These are phyloP conservation scores for Pristionchus entomophagus DNA, from an alignment of 2,888 invertebrate genomes.

Conservation along the genomic window DNA sequence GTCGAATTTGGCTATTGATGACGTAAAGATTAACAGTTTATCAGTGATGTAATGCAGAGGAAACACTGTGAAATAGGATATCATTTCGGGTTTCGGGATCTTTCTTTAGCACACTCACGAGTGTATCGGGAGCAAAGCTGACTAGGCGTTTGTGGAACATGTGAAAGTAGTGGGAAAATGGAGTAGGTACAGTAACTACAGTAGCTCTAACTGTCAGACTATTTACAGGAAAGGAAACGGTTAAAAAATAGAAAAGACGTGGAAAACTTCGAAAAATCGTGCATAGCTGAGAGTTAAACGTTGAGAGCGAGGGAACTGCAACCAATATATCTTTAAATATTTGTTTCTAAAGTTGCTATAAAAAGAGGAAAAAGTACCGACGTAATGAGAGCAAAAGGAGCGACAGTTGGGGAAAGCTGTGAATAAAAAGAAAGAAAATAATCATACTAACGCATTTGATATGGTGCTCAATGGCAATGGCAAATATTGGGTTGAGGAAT, in stretches of 20 bases:
- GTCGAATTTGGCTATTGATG: no score
- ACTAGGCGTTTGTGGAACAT: not conserved
- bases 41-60: not conserved
- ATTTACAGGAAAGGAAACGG: not conserved
- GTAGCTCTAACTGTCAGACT: conserved; percentile 18
- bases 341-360: not conserved
- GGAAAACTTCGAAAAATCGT: not conserved
- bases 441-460: not conserved
- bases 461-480: conserved; percentile 24
- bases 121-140: not conserved
- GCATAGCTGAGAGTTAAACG: conserved; percentile 35
- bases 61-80: not conserved
- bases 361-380: not conserved
- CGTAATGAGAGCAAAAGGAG: conserved; percentile 35
- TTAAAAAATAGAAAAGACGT: not conserved
- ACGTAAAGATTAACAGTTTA: conserved; percentile 31
- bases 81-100: no score
- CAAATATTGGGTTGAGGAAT: not conserved
- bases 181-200: conserved; percentile 27
- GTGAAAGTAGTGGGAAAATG: not conserved
- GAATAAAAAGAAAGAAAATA: not conserved
- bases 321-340: no score
- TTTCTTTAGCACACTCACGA: no score
- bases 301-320: not conserved
- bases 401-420: not conserved